Evolutionary conservation across 2,888 invertebrate species (phyloP).

Genomic region (Aphidoletes aphidimyza): DNA sequence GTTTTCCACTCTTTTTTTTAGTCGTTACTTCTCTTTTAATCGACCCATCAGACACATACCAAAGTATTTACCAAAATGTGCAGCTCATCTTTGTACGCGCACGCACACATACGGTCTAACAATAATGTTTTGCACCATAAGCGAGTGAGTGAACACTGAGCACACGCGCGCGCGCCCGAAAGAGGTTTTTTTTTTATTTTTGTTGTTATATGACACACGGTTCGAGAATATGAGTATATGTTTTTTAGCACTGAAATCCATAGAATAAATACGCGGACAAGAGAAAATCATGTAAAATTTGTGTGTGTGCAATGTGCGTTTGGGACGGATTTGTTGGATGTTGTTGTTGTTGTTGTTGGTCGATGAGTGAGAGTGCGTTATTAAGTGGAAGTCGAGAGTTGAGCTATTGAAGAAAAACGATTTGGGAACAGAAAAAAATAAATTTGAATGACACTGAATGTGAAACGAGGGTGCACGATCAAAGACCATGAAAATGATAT

Average conservation of each 20-base stretch:
- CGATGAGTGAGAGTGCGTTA: neutral
- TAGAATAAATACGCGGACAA: neutral
- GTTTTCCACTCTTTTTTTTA: slow-evolving; percentile 45
- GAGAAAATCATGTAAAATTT: neutral
- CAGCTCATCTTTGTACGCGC: neutral
- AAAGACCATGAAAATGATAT: slow-evolving; percentile 51
- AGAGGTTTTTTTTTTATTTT: too few species aligned
- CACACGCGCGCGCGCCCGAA: too few species aligned
- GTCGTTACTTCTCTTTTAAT: neutral
- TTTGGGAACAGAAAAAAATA: too few species aligned
- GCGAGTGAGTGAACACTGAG: too few species aligned
- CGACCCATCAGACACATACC: slow-evolving; percentile 23
- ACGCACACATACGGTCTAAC: neutral
- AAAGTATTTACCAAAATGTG: neutral
- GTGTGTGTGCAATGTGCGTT: neutral
- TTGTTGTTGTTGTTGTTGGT: neutral
- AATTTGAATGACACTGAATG: slow-evolving; percentile 35
- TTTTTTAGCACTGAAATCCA: neutral
- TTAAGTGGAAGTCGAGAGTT: slow-evolving; percentile 45
- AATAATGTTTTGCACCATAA: neutral
- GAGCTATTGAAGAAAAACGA: slow-evolving; percentile 35
- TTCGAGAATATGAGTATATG: neutral
- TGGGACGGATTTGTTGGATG: neutral
- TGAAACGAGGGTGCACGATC: slow-evolving; percentile 40
- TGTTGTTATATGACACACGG: slow-evolving; percentile 23